phyloP scores from a whole-genome alignment of 2,113 vertebrate genomes.

The Mesocricetus auratus region DNA sequence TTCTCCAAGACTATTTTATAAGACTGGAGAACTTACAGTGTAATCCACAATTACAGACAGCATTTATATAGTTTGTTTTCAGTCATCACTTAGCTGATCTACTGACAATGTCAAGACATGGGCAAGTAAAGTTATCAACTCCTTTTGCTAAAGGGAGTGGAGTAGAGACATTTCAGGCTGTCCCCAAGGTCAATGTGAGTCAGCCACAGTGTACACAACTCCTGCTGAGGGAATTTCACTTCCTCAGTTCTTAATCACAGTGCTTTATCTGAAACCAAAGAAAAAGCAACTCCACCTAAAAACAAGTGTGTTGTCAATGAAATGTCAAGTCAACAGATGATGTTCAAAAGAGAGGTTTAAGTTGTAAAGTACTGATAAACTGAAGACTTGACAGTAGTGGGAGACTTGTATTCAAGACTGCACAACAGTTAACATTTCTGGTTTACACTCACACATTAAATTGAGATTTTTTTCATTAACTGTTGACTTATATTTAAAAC shows the following conservation, averaged over 20 bases:
- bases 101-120: background rate
- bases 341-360: conserved; percentile 20
- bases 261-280: conserved; percentile 23
- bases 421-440: conserved; percentile 49
- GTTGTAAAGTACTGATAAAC: conserved; percentile 35
- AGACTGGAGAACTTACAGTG: background rate
- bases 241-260: conserved; percentile 13
- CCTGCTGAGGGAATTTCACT: background rate
- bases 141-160: background rate
- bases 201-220: background rate
- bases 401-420: conserved; percentile 3
- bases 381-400: background rate
- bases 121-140: background rate
- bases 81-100: background rate
- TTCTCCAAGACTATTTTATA: background rate
- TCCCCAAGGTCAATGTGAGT: background rate
- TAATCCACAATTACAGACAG: background rate
- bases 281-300: conserved; percentile 32
- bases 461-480: conserved; percentile 35
- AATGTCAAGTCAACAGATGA: conserved; percentile 23
- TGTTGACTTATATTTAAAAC: conserved; percentile 62
- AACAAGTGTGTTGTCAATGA: conserved; percentile 27
- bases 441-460: background rate
- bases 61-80: background rate
- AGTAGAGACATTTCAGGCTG: background rate